Conservation (phyloP, 2,113 vertebrate species). For the Trematocara macrostoma region DNA sequence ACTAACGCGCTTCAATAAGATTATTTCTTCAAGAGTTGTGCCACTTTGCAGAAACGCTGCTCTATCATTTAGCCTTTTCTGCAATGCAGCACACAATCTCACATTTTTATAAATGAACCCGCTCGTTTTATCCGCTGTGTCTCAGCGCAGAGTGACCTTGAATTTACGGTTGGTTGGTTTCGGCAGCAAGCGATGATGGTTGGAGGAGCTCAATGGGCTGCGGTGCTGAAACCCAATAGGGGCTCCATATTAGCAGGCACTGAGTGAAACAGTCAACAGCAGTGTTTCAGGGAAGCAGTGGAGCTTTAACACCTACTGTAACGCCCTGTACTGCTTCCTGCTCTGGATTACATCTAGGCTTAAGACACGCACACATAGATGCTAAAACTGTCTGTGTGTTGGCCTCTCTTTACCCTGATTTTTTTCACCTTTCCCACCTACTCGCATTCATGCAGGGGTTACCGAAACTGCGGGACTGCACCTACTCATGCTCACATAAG, state of each 20-base stretch:
- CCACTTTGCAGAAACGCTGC: background rate
- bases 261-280: constrained; percentile 69
- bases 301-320: constrained; percentile 65
- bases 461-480: background rate
- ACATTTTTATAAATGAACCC: background rate
- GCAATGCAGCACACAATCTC: background rate
- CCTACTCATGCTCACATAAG: background rate
- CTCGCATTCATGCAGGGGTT: background rate
- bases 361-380: constrained; percentile 8
- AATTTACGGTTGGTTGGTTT: constrained; percentile 3
- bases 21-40: background rate
- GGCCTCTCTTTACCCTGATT: background rate
- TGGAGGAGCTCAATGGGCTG: background rate
- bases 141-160: constrained; percentile 34
- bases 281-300: constrained; percentile 57
- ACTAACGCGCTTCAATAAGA: background rate
- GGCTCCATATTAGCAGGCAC: constrained; percentile 55
- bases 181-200: background rate
- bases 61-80: background rate
- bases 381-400: background rate
- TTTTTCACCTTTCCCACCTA: constrained; percentile 20
- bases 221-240: constrained; percentile 43
- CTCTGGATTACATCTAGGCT: constrained; percentile 57
- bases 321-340: constrained; percentile 55
- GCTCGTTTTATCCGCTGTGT: background rate